These are phyloP conservation scores for Eucidaris tribuloides DNA, from an alignment of 35 echinoderm and acorn worm species.

Conservation along the genomic window DNA sequence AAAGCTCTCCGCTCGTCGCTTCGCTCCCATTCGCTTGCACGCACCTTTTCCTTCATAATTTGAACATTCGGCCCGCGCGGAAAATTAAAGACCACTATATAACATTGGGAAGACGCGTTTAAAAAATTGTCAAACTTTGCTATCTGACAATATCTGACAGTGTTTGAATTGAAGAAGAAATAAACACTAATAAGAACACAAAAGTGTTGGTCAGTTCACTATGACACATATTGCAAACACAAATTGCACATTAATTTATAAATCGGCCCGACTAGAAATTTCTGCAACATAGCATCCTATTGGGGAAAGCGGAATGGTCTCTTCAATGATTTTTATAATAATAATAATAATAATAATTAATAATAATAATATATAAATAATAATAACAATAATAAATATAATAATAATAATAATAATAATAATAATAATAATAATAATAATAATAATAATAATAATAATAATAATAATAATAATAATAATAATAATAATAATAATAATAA, in stretches of 20 bases:
- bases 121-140: too few relatives aligned
- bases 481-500: background rate
- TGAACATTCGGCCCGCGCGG: too few relatives aligned
- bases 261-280: background rate
- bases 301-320: too few relatives aligned
- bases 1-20: too few relatives aligned
- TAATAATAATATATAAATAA: background rate
- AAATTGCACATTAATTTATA: background rate
- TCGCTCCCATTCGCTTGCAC: too few relatives aligned
- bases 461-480: background rate
- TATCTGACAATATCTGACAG: too few relatives aligned
- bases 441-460: background rate
- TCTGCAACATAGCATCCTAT: too few relatives aligned
- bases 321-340: background rate
- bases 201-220: background rate
- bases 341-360: background rate
- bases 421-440: background rate
- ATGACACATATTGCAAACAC: background rate
- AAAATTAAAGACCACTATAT: too few relatives aligned
- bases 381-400: background rate
- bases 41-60: too few relatives aligned
- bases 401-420: background rate
- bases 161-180: too few relatives aligned
- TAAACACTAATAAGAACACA: too few relatives aligned
- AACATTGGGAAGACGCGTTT: too few relatives aligned